Base-by-base conservation (phyloP, 1,140 invertebrate genomes). In the Carcinoscorpius rotundicauda region DNA sequence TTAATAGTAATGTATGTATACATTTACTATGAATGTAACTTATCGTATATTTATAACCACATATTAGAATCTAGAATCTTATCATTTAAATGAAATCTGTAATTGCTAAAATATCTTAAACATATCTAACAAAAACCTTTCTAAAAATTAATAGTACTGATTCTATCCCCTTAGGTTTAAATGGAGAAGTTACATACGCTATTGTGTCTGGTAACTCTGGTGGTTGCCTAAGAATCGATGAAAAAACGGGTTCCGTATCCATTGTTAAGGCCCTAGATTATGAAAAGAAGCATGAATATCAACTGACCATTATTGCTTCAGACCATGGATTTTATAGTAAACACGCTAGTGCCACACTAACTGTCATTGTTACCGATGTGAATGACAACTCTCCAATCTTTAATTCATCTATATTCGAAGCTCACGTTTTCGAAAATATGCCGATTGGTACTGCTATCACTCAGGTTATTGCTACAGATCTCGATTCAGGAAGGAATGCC, bases 331-430 rank as follows among this genome's bases (percentile, higher is more conserved):
- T 91, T 73, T 83, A 87, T 65, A 79, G 87, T 0, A 82, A 83
- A 71, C 81, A 83, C 71, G 81, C 89, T 0, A 84, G 86, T 3
- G 88, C 88, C 1, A 86, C 86, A 65, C 78, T 96, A 0, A 91
- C 86, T 0, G 85, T 97, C 5, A 88, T 88, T 61, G 81, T 97
- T 1, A 92, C 88, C 0, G 91, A 95, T 73, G 89, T 94, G 50
- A 93, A 96, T 73, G 92, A 96, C 73, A 93, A 94, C 77, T 82
- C 88, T 3, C 91, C 91, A 0, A 77, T 76, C 6, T 96, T 95
- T 72, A 87, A 90, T 76, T 84, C 82, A 0, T 83, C 84, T 53
- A 79, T 87, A 6, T 95, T 92, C 74, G 77, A 84, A 51, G 92
- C 88, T 0, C 85, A 87, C 69, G 84, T 97, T 1, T 82, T 82